These are phyloP conservation scores for Urocitellus parryii DNA, from an alignment of 2,113 vertebrate genomes.

Conservation along the genomic window DNA sequence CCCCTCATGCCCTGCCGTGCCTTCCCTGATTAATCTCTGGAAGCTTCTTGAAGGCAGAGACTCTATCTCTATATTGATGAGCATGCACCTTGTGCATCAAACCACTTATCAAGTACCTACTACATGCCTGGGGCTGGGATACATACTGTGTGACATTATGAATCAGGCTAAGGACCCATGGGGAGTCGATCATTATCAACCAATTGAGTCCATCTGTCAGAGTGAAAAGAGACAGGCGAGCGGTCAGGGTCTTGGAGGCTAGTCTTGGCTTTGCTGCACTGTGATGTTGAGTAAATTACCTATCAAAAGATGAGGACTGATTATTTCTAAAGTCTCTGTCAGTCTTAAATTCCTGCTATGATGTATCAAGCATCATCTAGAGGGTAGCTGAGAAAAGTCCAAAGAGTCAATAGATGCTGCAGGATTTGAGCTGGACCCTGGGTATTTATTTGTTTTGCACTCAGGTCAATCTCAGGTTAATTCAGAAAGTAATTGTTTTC, in stretches of 20 bases:
- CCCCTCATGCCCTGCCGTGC: not conserved
- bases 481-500: not conserved
- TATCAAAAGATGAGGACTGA: not conserved
- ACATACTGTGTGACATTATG: rapidly evolving
- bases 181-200: not conserved
- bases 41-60: not conserved
- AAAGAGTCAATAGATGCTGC: not conserved
- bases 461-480: not conserved
- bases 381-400: not conserved
- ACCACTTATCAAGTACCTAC: not conserved
- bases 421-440: not conserved
- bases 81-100: not conserved
- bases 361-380: not conserved
- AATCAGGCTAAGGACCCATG: too few species aligned
- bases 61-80: not conserved
- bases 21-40: not conserved
- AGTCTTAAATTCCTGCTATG: not conserved
- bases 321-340: not conserved
- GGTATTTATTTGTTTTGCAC: not conserved
- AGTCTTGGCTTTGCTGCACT: not conserved
- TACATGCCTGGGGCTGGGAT: not conserved
- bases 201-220: not conserved
- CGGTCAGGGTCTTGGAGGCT: not conserved
- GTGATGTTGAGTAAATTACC: not conserved
- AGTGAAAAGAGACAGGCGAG: not conserved